Percentiles rank a stretch among this genome's conserved stretches.
Evolutionary conservation across 2,797 vertebrate genomes (phyloP).

Genomic region (Dendrocincla tyrannina): DNA sequence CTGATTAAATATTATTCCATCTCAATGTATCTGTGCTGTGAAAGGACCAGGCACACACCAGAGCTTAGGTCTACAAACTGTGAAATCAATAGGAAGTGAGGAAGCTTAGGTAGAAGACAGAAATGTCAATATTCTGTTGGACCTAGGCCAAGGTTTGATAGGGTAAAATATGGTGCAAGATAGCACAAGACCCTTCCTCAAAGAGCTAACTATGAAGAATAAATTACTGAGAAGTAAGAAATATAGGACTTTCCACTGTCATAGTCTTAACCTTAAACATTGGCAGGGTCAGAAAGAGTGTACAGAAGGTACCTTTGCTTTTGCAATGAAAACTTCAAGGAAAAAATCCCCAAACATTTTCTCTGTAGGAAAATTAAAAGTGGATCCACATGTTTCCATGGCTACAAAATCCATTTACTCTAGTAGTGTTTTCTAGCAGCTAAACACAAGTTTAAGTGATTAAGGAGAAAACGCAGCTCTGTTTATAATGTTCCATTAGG

Average conservation of each 20-base stretch:
- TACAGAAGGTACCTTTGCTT: background rate
- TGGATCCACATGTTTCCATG: constrained; percentile 28
- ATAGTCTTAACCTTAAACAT: background rate
- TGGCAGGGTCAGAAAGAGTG: background rate
- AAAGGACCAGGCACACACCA: background rate
- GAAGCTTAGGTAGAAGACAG: background rate
- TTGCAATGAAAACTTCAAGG: constrained; percentile 13
- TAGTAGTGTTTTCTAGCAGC: constrained; percentile 13
- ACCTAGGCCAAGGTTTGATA: background rate
- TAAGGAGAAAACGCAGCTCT: constrained; percentile 16
- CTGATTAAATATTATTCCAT: background rate
- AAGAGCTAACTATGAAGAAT: background rate
- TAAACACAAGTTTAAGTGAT: constrained; percentile 17
- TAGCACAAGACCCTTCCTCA: background rate
- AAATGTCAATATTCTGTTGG: background rate
- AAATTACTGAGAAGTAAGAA: background rate
- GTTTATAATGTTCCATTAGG: background rate
- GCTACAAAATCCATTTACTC: constrained; percentile 46
- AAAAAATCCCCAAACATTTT: background rate
- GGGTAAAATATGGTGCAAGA: background rate
- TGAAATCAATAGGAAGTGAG: background rate
- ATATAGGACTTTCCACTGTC: background rate
- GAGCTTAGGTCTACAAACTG: background rate
- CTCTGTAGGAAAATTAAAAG: constrained; percentile 33
- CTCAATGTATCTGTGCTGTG: background rate